Evolutionary conservation across 2,113 vertebrate species (phyloP), one percentile per base, ranked within the genome.

Genomic region (Gulo gulo): DNA sequence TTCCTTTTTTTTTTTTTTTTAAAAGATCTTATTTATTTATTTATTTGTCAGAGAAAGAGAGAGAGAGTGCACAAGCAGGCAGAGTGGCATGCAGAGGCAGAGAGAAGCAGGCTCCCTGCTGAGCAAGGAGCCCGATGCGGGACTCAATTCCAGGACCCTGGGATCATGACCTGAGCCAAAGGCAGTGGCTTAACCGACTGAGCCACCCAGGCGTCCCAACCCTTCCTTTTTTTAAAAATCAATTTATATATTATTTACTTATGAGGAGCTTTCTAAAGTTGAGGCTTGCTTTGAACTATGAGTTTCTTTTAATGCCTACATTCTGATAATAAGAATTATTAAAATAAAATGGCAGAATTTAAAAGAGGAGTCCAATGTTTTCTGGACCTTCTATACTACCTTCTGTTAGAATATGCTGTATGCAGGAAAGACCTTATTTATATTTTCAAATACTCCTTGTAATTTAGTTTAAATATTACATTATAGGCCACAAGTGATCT

Each of bases 401-500:
- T 74, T 88, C 26, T 94, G 29, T 94, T 96, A 63, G 69, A 85
- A 23, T 71, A 34, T 85, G 71, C 26, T 93, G 1, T 76, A 52
- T 76, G 36, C 23, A 83, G 88, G 39, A 95, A 74, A 55, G 3
- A 3, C 36, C 84, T 95, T 42, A 42, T 69, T 93, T 84, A 74
- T 2, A 1, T n/a, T 74, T 88, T 61, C 88, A 97, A 89, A 39
- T 52, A 26, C 34, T 57, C 31, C 6, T 86, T 94, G 88, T 94
- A 47, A 88, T 47, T 74, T 89, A 52, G 50, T 83, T 90, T 91
- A 63, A 85, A 92, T 91, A 47, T 97, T 84, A 15, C 16, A n/a
- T 97, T 97, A 76, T 95, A 99, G 99, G 99, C 99, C 52, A 99
- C 99, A 63, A 99, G 98, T 63, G 99, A 99, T 97, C 98, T 99